Evolutionary conservation across 2,888 invertebrate species (phyloP).

Genomic region (Rotaria socialis): DNA sequence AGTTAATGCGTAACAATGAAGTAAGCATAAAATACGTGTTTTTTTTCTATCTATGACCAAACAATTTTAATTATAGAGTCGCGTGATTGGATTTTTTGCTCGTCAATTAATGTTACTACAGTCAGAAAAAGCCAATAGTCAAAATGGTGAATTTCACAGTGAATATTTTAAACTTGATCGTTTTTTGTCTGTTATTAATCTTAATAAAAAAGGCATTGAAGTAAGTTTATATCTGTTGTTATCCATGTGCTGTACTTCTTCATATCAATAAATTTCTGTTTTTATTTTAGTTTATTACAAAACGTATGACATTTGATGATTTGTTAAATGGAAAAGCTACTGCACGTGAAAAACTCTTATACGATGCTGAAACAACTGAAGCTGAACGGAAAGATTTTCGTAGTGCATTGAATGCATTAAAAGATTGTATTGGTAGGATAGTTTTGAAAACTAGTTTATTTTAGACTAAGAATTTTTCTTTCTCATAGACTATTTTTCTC

Average conservation of each 20-base stretch:
- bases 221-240: neutral
- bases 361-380: slow-evolving; percentile 22
- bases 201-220: neutral
- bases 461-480: neutral
- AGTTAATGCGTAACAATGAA: slow-evolving; percentile 14
- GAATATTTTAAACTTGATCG: slow-evolving; percentile 13
- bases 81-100: slow-evolving; percentile 31
- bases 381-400: slow-evolving; percentile 23
- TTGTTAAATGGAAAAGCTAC: neutral
- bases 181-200: neutral
- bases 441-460: too few species aligned
- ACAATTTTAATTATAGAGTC: neutral
- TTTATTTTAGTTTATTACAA: slow-evolving; percentile 15
- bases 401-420: neutral
- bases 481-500: neutral
- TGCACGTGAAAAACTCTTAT: slow-evolving; percentile 2
- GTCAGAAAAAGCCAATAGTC: neutral
- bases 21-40: neutral
- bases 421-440: slow-evolving; percentile 5
- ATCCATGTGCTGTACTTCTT: neutral
- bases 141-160: slow-evolving; percentile 33
- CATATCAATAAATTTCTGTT: neutral
- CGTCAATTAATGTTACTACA: neutral
- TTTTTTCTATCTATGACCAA: neutral
- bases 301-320: slow-evolving; percentile 19